Evolutionary conservation across 2,888 invertebrate genomes (phyloP), one percentile per base, ranked within the genome.

Genomic region (Chalcis sispes): DNA sequence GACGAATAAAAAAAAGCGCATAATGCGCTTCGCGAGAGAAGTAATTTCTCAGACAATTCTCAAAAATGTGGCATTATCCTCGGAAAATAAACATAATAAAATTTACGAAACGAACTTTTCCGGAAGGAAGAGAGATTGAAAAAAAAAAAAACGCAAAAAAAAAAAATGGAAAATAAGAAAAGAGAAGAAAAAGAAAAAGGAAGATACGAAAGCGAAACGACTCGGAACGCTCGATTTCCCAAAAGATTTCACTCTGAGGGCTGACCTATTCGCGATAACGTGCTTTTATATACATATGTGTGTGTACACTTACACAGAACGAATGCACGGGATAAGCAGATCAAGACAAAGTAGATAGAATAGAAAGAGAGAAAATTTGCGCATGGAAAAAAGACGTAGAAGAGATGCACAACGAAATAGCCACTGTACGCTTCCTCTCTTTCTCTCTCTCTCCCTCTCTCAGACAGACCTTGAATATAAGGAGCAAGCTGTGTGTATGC

Each of bases 171-270:
- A 8, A 42, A 25, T 8, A n/a, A 36, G 64, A 18, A 32, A 50
- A 18, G 15, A n/a, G 20, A 36, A 29, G 46, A 32, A 29, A 40
- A 5, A 50, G 25, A 20, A 46, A 3, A 2, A 46, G 40, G 10
- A 15, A 40, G 36, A 46, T 36, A 18, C 32, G 27, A 29, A 56
- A 36, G 50, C 5, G 40, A 61, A 64, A 56, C 42, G 71, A 20
- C 25, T 54, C 56, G 32, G n/a, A 50, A 61, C 46, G 40, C 50
- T 76, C 76, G 67, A 76, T 76, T 76, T 76, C 76, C 76, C 76
- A 62, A 72, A 76, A 76, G 72, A 67, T 56, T 76, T 67, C 56
- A 52, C 20, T 32, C 2, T 23, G 48, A 36, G 52, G 36, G 15
- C 29, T 50, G 23, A 54, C 40, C 40, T 32, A 58, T 32, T 13